Conservation (phyloP, 2,113 vertebrate species). For the Centropus bengalensis region DNA sequence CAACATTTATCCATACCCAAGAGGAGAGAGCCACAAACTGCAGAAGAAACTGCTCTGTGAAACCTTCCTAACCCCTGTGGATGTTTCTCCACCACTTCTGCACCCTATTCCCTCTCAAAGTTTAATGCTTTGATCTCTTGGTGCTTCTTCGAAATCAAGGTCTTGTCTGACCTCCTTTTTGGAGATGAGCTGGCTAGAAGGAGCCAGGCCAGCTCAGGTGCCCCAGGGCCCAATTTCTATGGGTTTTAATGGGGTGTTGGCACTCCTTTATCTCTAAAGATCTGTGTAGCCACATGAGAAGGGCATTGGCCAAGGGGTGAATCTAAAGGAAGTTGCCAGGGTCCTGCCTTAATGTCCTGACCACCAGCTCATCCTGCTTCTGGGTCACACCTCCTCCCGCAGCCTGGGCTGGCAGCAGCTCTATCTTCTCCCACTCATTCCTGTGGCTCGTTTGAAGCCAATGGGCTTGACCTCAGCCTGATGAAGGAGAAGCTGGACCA, state of each 20-base stretch:
- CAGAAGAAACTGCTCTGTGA: neutral
- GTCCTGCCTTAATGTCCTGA: neutral
- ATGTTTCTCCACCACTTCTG: neutral
- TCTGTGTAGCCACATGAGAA: neutral
- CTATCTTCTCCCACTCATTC: neutral
- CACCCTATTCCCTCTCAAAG: neutral
- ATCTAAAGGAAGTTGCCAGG: neutral
- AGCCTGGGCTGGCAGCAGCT: neutral
- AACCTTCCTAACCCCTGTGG: neutral
- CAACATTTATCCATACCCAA: neutral
- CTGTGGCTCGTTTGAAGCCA: conserved; percentile 18
- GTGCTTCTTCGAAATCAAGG: neutral
- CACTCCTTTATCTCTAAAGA: neutral
- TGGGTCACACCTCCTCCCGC: neutral
- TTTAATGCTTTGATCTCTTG: neutral
- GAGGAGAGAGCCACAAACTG: neutral
- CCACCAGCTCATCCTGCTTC: neutral
- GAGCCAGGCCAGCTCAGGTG: neutral
- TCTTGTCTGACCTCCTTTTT: neutral
- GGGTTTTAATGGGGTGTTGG: neutral
- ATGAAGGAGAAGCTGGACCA: neutral
- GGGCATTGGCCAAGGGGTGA: neutral
- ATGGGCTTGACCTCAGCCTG: neutral
- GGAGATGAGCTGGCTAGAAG: neutral
- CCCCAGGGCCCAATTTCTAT: neutral